phyloP scores from a whole-genome alignment of 2,797 vertebrate species.

The Artibeus jamaicensis region DNA sequence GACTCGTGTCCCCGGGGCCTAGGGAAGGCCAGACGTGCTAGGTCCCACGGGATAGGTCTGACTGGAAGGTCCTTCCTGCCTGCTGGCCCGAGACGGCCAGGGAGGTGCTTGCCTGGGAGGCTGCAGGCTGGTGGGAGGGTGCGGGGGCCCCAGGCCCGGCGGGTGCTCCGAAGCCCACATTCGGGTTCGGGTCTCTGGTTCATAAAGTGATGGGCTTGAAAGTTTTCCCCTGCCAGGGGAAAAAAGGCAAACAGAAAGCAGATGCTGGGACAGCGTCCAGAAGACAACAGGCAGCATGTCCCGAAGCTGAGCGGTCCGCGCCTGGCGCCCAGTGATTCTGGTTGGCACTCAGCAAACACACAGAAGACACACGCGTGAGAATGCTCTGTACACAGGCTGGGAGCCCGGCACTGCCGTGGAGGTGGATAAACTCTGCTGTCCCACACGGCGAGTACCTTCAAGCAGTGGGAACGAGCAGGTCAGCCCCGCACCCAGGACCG shows the following conservation, averaged over 20 bases:
- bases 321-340: fast-evolving
- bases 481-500: fast-evolving
- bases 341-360: fast-evolving
- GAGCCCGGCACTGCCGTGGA: fast-evolving
- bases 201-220: not conserved
- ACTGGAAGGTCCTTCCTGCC: not conserved
- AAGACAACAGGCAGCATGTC: not conserved
- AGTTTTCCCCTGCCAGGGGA: not conserved
- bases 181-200: not conserved
- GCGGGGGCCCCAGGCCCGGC: not conserved
- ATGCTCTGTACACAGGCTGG: fast-evolving
- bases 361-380: fast-evolving
- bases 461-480: fast-evolving
- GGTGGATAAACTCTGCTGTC: fast-evolving
- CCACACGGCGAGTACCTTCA: fast-evolving
- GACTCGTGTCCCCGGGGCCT: not conserved
- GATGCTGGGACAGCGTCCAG: not conserved
- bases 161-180: fast-evolving
- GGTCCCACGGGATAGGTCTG: fast-evolving
- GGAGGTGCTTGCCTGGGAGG: not conserved
- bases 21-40: not conserved
- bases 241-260: not conserved
- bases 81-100: fast-evolving
- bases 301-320: not conserved
- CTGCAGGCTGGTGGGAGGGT: not conserved